Evolutionary conservation across 2,113 vertebrate species (phyloP).

Genomic region (Eptesicus fuscus): DNA sequence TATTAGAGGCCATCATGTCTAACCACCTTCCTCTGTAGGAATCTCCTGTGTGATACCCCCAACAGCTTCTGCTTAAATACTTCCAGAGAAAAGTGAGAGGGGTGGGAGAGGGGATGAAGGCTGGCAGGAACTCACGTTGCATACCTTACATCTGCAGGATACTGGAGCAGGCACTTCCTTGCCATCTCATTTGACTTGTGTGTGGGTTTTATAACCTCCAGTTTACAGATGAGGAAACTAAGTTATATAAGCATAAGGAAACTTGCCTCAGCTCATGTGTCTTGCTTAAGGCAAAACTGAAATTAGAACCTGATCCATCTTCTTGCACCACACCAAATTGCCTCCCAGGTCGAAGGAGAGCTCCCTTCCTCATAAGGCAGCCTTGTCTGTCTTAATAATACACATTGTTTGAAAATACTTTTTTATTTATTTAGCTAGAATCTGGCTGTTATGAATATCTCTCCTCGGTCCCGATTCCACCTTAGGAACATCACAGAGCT

Average conservation of each 20-base stretch:
- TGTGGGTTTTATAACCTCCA: conserved; percentile 1
- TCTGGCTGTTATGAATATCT: not conserved
- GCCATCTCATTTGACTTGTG: not conserved
- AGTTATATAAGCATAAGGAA: not conserved
- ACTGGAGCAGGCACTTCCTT: not conserved
- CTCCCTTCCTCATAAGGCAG: not conserved
- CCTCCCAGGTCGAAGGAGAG: not conserved
- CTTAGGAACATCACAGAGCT: not conserved
- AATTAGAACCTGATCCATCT: not conserved
- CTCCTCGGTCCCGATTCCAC: not conserved
- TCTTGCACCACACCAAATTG: not conserved
- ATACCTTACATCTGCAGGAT: not conserved
- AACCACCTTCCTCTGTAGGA: not conserved
- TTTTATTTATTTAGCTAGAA: not conserved
- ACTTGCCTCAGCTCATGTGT: not conserved
- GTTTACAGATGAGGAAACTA: conserved; percentile 27
- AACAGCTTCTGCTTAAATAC: conserved; percentile 14
- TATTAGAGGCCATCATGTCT: not conserved
- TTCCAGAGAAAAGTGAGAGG: not conserved
- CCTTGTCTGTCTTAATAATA: not conserved
- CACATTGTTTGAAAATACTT: not conserved
- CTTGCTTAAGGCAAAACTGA: not conserved
- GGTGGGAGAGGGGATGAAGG: not conserved
- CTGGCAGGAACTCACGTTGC: not conserved
- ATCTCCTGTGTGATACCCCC: not conserved